These are phyloP conservation scores for Cladopsammia gracilis DNA, from an alignment of 64 coral and sea anemone species.

Conservation along the genomic window DNA sequence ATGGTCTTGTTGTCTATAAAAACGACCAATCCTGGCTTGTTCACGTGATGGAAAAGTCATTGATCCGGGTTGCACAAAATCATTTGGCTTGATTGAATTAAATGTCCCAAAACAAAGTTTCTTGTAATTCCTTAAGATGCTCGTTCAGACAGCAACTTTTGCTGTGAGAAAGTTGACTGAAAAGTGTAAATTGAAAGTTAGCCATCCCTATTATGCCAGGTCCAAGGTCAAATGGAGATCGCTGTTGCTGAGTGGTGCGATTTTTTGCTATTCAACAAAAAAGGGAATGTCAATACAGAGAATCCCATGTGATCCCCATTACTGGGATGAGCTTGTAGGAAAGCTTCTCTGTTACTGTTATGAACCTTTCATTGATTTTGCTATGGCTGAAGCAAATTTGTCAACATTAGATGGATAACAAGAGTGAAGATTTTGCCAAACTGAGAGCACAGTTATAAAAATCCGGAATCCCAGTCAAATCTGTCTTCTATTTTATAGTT, in stretches of 20 bases:
- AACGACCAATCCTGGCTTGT: background rate
- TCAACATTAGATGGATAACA: too few relatives aligned
- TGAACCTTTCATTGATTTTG: conserved; percentile 17
- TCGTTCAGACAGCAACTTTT: background rate
- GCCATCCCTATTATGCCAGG: conserved; percentile 15
- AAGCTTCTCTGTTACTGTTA: conserved; percentile 18
- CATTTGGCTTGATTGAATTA: conserved; percentile 44
- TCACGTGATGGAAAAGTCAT: conserved; percentile 54
- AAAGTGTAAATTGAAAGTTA: conserved; percentile 6
- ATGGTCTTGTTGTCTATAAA: conserved; percentile 34
- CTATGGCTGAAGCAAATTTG: background rate
- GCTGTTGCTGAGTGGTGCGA: conserved; percentile 28
- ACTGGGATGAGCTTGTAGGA: background rate
- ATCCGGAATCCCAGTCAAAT: too few relatives aligned
- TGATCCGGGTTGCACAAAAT: conserved; percentile 1
- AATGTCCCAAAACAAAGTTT: conserved; percentile 43
- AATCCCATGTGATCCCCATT: conserved; percentile 14
- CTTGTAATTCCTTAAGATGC: conserved; percentile 44
- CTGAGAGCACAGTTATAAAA: too few relatives aligned
- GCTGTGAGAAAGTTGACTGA: background rate
- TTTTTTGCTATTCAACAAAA: conserved; percentile 21
- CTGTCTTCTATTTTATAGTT: too few relatives aligned
- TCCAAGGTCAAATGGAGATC: conserved; percentile 36
- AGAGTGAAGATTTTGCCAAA: too few relatives aligned
- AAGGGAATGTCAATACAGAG: conserved; percentile 21